Base-by-base conservation (phyloP, 2,888 invertebrate genomes). In the Napeogenes sylphis region DNA sequence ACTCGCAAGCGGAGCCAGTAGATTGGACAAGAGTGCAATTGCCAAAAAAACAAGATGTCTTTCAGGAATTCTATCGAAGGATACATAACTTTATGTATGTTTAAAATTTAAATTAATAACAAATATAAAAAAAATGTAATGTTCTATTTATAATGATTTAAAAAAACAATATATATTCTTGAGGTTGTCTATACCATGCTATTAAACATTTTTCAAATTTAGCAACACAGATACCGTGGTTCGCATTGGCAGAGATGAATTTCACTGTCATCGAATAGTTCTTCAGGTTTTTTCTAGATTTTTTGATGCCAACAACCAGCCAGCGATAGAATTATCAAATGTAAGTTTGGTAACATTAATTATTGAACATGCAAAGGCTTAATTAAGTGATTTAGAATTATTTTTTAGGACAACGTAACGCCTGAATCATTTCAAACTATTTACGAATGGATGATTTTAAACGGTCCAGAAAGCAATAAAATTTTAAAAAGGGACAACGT, bases 361-460 rank as follows among this genome's bases (percentile, higher is more conserved):
- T 42, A 3, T 42, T 2, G 3, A 8, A 4, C 38, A 38, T 3
- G 38, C 8, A 6, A 38, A 1, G 38, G 8, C 38, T 38, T 6
- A 6, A 38, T 38, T 38, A 38, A 38, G 38, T 38, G 4, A 38
- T 35, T 35, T 35, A 5, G 4, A 35, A 0, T 35, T 35, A 35
- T 6, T 61, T 75, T 74, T 55, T 65, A 91, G 79, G 75, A 81
- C 33, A 87, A 79, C 65, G 90, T 93, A 0, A 87, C 91, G 2
- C 84, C 92, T 0, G 84, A 90, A 67, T 92, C 95, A 1, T 96
- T 96, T 75, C 92, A 92, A 57, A 92, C 93, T 66, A 93, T 95
- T 59, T 96, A 96, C 81, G 94, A 95, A 71, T 96, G 96, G 96
- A 96, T 96, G 96, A 92, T 95, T 71, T 92, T 91, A 64, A 83